These are phyloP conservation scores for Aurelia aurita DNA, from an alignment of 30 jellyfish, hydroid and myxozoan genomes.

Conservation along the genomic window DNA sequence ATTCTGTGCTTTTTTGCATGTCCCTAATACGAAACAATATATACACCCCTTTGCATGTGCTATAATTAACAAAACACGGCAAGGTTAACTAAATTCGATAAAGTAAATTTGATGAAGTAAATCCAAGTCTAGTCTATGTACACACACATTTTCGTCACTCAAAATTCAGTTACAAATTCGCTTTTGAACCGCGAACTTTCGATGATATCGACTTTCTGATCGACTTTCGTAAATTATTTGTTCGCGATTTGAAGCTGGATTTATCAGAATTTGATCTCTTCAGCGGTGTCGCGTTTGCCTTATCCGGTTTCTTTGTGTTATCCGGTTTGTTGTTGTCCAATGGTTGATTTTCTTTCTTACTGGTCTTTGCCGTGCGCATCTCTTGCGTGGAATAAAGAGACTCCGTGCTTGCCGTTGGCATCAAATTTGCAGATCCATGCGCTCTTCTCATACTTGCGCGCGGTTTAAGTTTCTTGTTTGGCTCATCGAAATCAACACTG, in stretches of 20 bases:
- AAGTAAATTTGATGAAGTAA: too few relatives aligned
- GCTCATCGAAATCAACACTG: conserved; percentile 48
- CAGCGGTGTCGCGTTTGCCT: conserved; percentile 48
- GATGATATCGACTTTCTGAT: conserved; percentile 51
- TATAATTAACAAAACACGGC: too few relatives aligned
- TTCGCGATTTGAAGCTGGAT: conserved; percentile 50
- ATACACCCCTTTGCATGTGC: too few relatives aligned
- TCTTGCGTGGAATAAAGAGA: conserved; percentile 9
- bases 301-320: background rate
- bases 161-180: background rate
- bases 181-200: conserved; percentile 61
- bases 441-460: conserved; percentile 67
- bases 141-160: too few relatives aligned
- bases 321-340: background rate
- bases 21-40: too few relatives aligned
- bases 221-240: conserved; percentile 61
- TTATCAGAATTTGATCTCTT: conserved; percentile 46
- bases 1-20: too few relatives aligned
- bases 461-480: conserved; percentile 60
- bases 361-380: background rate
- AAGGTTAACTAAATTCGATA: too few relatives aligned
- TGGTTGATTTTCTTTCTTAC: background rate
- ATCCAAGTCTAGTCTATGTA: too few relatives aligned
- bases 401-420: conserved; percentile 37
- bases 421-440: conserved; percentile 59